Evolutionary conservation across 1,140 invertebrate genomes (phyloP), one percentile per base, ranked within the genome.

Genomic region (Pogonus chalceus): DNA sequence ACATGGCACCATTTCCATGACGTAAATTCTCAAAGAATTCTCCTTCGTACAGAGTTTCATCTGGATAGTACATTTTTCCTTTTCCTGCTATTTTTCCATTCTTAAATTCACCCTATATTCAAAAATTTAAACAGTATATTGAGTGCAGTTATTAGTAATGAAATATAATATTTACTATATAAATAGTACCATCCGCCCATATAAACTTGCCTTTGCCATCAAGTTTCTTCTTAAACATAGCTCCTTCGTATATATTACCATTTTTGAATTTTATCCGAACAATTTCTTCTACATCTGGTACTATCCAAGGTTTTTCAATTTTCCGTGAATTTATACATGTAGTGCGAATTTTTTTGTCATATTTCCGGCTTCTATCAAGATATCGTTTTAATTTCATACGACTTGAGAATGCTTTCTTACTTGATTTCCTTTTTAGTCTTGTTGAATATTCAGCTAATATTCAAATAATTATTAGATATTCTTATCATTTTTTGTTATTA

Each of bases 81-180:
- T 66, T 71, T 1, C 79, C 79, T 49, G 67, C 62, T 37, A 78
- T 76, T 59, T 69, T 62, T 50, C 79, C 80, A 18, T 72, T 59
- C 54, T 72, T 63, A 60, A 80, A 80, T 20, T 74, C 60, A 14
- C 79, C 79, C 77, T 79, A n/a, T n/a, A n/a, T n/a, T n/a, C n/a
- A n/a, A 53, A 47, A 61, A 24, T 47, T 54, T 49, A 18, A 1
- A 26, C 51, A 23, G 52, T 48, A 20, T 37, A 10, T 54, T 43
- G 12, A 24, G 47, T 39, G 3, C 20, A 16, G 24, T 51, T 60
- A 12, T 0, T 23, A 49, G 16, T 12, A 37, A 20, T 24, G 21
- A 53, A n/a, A n/a, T n/a, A n/a, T 54, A 51, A 56, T 20, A 55
- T 37, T 23, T 16, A 39, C 46, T 18, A 21, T 24, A 21, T 51